Conservation (phyloP, 2,113 vertebrate genomes). For the Falco punctatus region DNA sequence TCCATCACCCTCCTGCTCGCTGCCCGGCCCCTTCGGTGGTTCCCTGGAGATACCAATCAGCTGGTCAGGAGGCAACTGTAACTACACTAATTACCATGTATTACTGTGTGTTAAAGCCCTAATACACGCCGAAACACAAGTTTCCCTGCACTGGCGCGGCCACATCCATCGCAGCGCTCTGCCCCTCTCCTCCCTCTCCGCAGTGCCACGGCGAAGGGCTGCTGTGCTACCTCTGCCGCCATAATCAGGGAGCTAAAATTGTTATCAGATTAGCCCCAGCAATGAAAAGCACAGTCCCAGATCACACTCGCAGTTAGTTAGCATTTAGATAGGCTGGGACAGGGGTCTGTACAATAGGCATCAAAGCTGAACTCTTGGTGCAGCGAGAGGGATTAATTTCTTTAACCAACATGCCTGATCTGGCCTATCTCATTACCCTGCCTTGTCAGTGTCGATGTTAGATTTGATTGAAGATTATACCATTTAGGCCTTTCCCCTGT, state of each 20-base stretch:
- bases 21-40: not conserved
- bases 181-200: not conserved
- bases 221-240: not conserved
- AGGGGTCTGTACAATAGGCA: slow-evolving; percentile 86
- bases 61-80: not conserved
- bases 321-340: slow-evolving; percentile 98
- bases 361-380: slow-evolving; percentile 82
- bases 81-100: not conserved
- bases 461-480: slow-evolving; percentile 98
- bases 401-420: slow-evolving; percentile 87
- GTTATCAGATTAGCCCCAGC: slow-evolving; percentile 84
- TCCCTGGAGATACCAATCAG: not conserved
- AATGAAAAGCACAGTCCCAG: slow-evolving; percentile 77
- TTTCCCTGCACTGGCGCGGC: not conserved
- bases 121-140: not conserved
- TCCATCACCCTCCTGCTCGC: not conserved
- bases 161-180: not conserved
- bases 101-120: not conserved
- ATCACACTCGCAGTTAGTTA: slow-evolving; percentile 83
- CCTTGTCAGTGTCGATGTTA: slow-evolving; percentile 90
- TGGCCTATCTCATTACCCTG: slow-evolving; percentile 94
- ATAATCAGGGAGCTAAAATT: slow-evolving; percentile 69
- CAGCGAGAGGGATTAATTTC: slow-evolving; percentile 83
- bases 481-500: slow-evolving; percentile 88
- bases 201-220: not conserved